Conservation (phyloP, 2,888 invertebrate species). For the Agrotis exclamationis region DNA sequence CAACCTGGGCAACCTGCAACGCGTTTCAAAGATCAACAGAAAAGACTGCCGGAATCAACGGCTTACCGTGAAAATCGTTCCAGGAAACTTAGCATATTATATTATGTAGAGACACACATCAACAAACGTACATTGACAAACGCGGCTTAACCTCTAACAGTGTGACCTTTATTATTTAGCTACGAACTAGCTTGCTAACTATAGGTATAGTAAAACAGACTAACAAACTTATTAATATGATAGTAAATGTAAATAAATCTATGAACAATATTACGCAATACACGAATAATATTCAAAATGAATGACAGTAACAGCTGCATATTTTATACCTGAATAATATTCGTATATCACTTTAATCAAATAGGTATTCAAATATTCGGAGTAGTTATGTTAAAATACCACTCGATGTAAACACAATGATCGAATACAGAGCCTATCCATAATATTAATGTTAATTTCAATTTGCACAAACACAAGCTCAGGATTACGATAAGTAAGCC, state of each 20-base stretch:
- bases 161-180: too few species aligned
- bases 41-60: too few species aligned
- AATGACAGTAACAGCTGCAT: conserved; percentile 27
- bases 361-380: conserved; percentile 56
- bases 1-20: too few species aligned
- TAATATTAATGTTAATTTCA: conserved; percentile 70
- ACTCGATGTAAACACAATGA: conserved; percentile 48
- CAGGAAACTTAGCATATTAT: too few species aligned
- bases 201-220: too few species aligned
- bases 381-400: conserved; percentile 60
- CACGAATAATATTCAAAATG: conserved; percentile 7
- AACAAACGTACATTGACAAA: too few species aligned
- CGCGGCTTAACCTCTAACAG: too few species aligned
- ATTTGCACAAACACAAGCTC: conserved; percentile 66
- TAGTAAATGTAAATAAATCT: conserved; percentile 9
- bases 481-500: conserved; percentile 60
- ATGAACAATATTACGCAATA: conserved; percentile 2
- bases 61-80: too few species aligned
- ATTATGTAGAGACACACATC: too few species aligned
- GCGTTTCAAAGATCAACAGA: too few species aligned
- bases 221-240: background rate
- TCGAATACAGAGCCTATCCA: conserved; percentile 49
- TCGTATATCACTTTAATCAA: conserved; percentile 42
- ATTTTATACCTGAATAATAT: conserved; percentile 27
- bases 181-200: too few species aligned